phyloP scores from a whole-genome alignment of 2,797 vertebrate genomes.

The Eidolon dupreanum region DNA sequence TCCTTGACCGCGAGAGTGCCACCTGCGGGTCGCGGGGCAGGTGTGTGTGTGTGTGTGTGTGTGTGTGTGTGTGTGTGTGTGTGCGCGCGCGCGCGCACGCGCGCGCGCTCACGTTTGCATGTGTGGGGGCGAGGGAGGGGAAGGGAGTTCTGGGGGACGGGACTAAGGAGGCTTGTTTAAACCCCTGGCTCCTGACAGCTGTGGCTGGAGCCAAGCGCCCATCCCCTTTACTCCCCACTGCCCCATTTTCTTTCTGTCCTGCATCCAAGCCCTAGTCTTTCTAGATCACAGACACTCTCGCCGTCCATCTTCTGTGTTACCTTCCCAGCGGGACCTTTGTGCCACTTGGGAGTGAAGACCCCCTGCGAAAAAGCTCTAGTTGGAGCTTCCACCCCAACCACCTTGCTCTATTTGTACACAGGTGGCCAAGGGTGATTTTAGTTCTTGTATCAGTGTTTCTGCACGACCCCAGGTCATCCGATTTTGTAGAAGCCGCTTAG shows the following conservation, averaged over 20 bases:
- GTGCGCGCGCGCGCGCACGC: too few species aligned
- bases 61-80: background rate
- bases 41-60: background rate
- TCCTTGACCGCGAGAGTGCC: background rate
- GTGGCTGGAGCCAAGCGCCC: background rate
- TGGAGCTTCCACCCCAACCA: background rate
- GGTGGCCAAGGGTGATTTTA: background rate
- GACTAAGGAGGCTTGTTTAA: background rate
- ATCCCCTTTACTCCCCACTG: background rate
- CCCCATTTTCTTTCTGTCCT: background rate
- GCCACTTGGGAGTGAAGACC: background rate
- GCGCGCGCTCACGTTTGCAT: background rate
- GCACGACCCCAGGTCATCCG: background rate
- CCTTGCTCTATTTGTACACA: background rate
- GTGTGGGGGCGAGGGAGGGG: background rate
- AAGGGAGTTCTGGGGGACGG: background rate
- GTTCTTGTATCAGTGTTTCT: background rate
- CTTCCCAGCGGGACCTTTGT: background rate
- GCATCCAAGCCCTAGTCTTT: background rate
- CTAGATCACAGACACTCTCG: background rate
- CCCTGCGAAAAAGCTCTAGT: background rate
- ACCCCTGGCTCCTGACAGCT: background rate
- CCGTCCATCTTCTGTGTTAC: background rate
- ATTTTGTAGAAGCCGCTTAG: background rate
- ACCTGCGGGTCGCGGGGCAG: background rate